Percentiles rank a stretch among this genome's conserved stretches.
Conservation (phyloP, 37 sponge, comb jelly and placozoan genomes). For the Ianthella basta region DNA sequence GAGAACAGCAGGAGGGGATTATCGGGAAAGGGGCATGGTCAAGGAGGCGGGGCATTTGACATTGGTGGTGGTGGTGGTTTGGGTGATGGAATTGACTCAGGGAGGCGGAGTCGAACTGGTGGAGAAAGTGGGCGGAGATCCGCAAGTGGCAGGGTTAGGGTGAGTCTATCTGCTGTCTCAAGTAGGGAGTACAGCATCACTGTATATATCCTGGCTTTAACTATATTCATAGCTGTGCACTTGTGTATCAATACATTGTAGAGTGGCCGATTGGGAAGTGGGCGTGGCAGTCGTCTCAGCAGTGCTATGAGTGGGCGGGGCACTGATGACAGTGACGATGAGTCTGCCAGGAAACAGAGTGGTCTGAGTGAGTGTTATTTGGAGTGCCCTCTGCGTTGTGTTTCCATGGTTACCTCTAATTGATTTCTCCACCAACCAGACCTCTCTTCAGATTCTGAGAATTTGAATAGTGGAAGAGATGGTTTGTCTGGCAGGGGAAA, state of each 20-base stretch:
- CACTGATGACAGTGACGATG: constrained; percentile 5
- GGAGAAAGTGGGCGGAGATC: not conserved
- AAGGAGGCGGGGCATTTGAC: not conserved
- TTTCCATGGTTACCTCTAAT: too few relatives aligned
- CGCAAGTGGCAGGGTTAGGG: not conserved
- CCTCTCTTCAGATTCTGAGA: too few relatives aligned
- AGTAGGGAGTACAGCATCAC: not conserved
- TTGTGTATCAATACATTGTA: too few relatives aligned
- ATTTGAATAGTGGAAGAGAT: too few relatives aligned
- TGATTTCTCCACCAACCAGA: too few relatives aligned
- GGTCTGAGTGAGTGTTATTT: too few relatives aligned
- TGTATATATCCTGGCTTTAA: not conserved
- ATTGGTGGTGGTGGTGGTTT: not conserved
- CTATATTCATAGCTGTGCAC: not conserved
- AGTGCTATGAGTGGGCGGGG: not conserved
- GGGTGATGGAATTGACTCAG: not conserved
- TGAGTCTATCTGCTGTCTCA: too few relatives aligned
- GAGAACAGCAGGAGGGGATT: too few relatives aligned
- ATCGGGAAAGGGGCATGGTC: not conserved
- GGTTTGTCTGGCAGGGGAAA: not conserved
- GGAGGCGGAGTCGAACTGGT: not conserved
- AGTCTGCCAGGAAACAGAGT: too few relatives aligned
- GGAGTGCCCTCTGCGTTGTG: too few relatives aligned
- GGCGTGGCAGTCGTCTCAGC: constrained; percentile 4
- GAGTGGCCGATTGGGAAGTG: constrained; percentile 9